Percentiles rank a stretch among this genome's conserved stretches.
phyloP scores from a whole-genome alignment of 2,888 invertebrate genomes.

The Caenorhabditis macrosperma region DNA sequence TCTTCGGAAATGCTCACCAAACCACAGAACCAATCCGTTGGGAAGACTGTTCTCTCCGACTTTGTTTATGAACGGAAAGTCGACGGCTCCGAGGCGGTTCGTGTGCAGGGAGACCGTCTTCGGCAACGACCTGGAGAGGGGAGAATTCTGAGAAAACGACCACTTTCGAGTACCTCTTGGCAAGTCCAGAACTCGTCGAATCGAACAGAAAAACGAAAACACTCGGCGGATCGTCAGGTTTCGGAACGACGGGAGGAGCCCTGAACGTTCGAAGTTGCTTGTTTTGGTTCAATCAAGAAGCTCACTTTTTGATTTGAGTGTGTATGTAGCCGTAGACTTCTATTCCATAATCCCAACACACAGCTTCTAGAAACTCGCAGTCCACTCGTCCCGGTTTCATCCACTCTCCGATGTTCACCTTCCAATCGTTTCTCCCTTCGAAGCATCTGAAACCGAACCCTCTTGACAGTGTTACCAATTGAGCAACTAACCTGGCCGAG shows the following conservation, averaged over 20 bases:
- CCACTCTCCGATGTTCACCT: not conserved
- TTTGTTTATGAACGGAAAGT: conserved; percentile 68
- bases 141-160: not conserved
- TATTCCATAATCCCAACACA: conserved; percentile 8
- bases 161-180: conserved; percentile 3
- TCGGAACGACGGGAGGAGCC: not conserved
- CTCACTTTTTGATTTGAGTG: conserved; percentile 34
- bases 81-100: conserved; percentile 45
- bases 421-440: not conserved
- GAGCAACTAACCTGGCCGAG: conserved; percentile 22
- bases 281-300: not conserved
- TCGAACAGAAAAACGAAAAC: conserved; percentile 37
- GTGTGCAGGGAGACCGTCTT: conserved; percentile 27
- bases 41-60: conserved; percentile 66
- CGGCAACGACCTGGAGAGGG: conserved; percentile 37
- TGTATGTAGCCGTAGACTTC: conserved; percentile 45
- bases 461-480: no score
- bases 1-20: conserved; percentile 28
- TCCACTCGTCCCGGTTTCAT: conserved; percentile 3
- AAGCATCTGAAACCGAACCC: not conserved
- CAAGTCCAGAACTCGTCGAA: conserved; percentile 18
- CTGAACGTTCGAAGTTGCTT: not conserved
- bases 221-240: conserved; percentile 13
- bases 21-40: conserved; percentile 65
- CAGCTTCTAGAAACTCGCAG: conserved; percentile 40